phyloP scores from a whole-genome alignment of 2,888 invertebrate species.

The Lagria hirta region DNA sequence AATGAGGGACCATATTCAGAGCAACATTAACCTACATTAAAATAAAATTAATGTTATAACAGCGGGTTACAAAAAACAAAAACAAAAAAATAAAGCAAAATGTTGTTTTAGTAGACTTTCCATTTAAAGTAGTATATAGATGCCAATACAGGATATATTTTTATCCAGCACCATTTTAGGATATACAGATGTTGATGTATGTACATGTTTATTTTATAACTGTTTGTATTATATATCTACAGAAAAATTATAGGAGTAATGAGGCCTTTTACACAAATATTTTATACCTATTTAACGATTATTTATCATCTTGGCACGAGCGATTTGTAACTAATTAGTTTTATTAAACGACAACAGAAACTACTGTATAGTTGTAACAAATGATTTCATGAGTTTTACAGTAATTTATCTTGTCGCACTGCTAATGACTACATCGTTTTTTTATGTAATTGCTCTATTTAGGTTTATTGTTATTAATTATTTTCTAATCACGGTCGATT shows the following conservation, averaged over 20 bases:
- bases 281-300: too few relatives aligned
- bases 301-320: too few relatives aligned
- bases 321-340: too few relatives aligned
- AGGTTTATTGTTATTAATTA: constrained; percentile 19
- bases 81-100: too few relatives aligned
- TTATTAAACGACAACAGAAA: too few relatives aligned
- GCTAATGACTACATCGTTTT: constrained; percentile 6
- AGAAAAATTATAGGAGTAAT: constrained; percentile 21
- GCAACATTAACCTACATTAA: constrained; percentile 29
- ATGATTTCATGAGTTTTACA: background rate
- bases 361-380: too few relatives aligned
- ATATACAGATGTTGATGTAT: constrained; percentile 17
- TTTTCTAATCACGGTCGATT: constrained; percentile 11
- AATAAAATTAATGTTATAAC: constrained; percentile 10
- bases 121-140: constrained; percentile 25
- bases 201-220: constrained; percentile 24
- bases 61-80: constrained; percentile 22
- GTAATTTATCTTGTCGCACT: constrained; percentile 12
- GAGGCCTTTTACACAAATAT: constrained; percentile 19
- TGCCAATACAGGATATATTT: constrained; percentile 27
- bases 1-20: constrained; percentile 38
- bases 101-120: constrained; percentile 23
- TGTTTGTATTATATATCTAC: constrained; percentile 20
- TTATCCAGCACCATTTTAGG: constrained; percentile 26
- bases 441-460: constrained; percentile 13